Evolutionary conservation across 2,888 invertebrate species (phyloP).

Genomic region (Rhamphomyia laevipes): DNA sequence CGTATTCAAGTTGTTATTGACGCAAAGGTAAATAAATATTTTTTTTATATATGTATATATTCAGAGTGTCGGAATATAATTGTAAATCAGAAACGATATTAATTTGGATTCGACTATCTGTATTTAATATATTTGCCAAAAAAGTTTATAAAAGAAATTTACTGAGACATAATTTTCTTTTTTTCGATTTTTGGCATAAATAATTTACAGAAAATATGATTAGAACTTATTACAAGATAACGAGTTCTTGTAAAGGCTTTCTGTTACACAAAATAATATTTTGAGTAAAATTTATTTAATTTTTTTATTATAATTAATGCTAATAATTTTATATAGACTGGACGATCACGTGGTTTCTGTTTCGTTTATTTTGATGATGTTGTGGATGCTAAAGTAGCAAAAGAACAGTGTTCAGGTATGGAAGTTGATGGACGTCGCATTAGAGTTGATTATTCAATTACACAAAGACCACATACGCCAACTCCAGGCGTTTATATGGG

Average conservation of each 20-base stretch:
- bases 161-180: background rate
- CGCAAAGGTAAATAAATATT: constrained; percentile 53
- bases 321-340: constrained; percentile 50
- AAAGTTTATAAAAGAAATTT: no score
- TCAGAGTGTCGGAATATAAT: no score
- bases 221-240: background rate
- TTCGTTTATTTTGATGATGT: constrained; percentile 86
- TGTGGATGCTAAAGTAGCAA: constrained; percentile 85
- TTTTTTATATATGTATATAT: no score
- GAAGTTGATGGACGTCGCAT: constrained; percentile 89
- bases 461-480: constrained; percentile 90
- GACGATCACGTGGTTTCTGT: constrained; percentile 88
- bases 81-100: no score
- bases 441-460: constrained; percentile 91
- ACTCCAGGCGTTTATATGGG: constrained; percentile 98
- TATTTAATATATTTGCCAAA: no score
- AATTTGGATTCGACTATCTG: no score
- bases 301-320: background rate
- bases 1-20: constrained; percentile 91
- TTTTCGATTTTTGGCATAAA: background rate
- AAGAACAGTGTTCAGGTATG: constrained; percentile 87
- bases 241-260: constrained; percentile 9
- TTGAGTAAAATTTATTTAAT: background rate
- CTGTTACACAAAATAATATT: constrained; percentile 4
- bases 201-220: background rate